A percentile compares a stretch with the other conserved stretches of the same genome.
These are phyloP conservation scores for Protomyctophum bolini DNA, from an alignment of 2,113 vertebrate species.

Conservation along the genomic window DNA sequence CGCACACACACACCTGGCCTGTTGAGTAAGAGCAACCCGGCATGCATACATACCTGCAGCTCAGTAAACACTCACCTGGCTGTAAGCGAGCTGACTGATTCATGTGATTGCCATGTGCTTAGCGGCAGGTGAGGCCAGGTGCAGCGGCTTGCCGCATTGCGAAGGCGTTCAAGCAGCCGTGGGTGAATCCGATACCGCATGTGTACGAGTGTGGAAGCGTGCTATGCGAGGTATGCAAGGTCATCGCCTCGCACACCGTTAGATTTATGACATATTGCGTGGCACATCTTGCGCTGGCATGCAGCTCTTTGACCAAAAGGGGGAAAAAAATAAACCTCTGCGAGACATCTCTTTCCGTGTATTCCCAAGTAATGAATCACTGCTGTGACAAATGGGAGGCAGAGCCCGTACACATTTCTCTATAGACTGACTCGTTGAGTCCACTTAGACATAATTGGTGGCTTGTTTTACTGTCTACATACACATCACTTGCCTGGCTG, in stretches of 20 bases:
- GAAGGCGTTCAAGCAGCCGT: slow-evolving; percentile 32
- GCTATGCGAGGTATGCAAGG: slow-evolving; percentile 35
- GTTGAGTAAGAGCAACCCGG: slow-evolving; percentile 44
- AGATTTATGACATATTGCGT: slow-evolving; percentile 47
- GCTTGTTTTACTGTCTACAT: slow-evolving; percentile 31
- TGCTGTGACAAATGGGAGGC: slow-evolving; percentile 43
- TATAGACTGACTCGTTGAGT: slow-evolving; percentile 43
- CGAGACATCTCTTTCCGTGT: slow-evolving; percentile 5
- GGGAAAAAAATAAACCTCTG: not conserved
- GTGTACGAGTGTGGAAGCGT: slow-evolving; percentile 17
- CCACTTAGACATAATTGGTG: slow-evolving; percentile 48
- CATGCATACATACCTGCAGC: slow-evolving; percentile 36
- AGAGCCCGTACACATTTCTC: slow-evolving; percentile 24
- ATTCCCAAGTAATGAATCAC: slow-evolving; percentile 44
- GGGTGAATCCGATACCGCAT: slow-evolving; percentile 42
- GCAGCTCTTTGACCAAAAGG: slow-evolving; percentile 15
- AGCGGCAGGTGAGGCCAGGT: slow-evolving; percentile 68
- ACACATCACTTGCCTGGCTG: slow-evolving; percentile 54
- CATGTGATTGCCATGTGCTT: slow-evolving; percentile 59
- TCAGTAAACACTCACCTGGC: slow-evolving; percentile 51
- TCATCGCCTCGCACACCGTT: slow-evolving; percentile 22
- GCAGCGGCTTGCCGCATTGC: slow-evolving; percentile 25
- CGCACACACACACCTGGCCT: slow-evolving; percentile 46
- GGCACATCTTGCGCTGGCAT: slow-evolving; percentile 32
- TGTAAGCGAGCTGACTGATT: slow-evolving; percentile 66